Percentiles rank a stretch among this genome's conserved stretches.
Evolutionary conservation across 2,888 invertebrate genomes (phyloP).

Genomic region (Heteromurus nitidus): DNA sequence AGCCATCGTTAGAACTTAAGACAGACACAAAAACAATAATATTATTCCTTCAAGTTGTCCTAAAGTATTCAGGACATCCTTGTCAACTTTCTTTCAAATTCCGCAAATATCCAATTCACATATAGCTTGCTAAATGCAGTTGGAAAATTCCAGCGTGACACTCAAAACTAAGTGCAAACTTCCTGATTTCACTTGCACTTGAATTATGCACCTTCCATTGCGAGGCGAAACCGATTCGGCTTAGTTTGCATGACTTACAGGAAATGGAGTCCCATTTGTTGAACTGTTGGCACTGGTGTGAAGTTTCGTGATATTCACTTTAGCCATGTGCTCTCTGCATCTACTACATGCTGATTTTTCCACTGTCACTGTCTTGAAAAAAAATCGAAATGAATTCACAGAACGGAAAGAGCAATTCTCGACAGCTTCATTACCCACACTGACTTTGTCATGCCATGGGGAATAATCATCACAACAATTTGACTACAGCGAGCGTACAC

Average conservation of each 20-base stretch:
- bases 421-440: constrained; percentile 25
- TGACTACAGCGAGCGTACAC: constrained; percentile 4
- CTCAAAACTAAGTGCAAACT: neutral
- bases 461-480: constrained; percentile 11
- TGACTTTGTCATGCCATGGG: constrained; percentile 9
- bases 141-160: neutral
- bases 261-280: neutral
- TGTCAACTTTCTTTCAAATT: too few species aligned
- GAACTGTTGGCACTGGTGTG: too few species aligned
- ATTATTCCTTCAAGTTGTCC: too few species aligned
- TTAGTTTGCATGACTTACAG: neutral
- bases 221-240: too few species aligned
- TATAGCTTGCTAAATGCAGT: neutral
- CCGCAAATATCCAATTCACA: neutral
- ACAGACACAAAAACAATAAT: too few species aligned
- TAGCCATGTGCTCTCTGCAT: neutral
- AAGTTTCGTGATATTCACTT: too few species aligned
- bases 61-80: constrained; percentile 6
- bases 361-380: constrained; percentile 2
- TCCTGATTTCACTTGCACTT: neutral
- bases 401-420: neutral
- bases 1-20: constrained; percentile 11
- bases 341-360: neutral
- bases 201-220: neutral
- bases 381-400: neutral